These are phyloP conservation scores for Drosophila baimaii DNA, from an alignment of 1,140 invertebrate genomes.

Conservation along the genomic window DNA sequence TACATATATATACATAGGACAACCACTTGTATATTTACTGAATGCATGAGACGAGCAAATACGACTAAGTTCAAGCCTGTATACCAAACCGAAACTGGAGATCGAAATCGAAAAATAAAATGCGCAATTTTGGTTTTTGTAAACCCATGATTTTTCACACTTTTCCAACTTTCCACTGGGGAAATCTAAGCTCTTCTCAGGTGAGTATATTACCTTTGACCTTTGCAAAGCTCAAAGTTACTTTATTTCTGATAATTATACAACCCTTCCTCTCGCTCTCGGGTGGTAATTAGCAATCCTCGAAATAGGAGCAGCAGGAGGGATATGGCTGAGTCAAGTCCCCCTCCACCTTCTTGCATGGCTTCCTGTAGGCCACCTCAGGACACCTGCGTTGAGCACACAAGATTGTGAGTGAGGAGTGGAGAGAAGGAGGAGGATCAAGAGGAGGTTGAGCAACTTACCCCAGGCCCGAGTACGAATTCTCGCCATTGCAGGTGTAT, in stretches of 20 bases:
- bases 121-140: constrained; percentile 71
- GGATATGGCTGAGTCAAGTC: constrained; percentile 58
- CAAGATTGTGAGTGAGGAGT: not conserved
- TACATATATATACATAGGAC: constrained; percentile 41
- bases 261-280: too few species aligned
- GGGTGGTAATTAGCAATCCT: too few species aligned
- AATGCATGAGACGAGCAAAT: constrained; percentile 43
- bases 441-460: constrained; percentile 34
- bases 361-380: not conserved
- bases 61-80: constrained; percentile 72
- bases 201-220: not conserved
- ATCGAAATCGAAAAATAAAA: constrained; percentile 56
- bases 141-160: constrained; percentile 8
- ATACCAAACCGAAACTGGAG: constrained; percentile 66
- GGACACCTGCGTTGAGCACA: constrained; percentile 46
- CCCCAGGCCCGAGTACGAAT: not conserved
- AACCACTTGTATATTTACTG: constrained; percentile 52
- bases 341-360: constrained; percentile 31
- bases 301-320: constrained; percentile 50
- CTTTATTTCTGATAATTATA: too few species aligned
- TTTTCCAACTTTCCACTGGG: not conserved
- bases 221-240: not conserved
- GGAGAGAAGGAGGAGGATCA: too few species aligned
- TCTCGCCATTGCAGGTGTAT: constrained; percentile 13
- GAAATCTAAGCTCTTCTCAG: not conserved